A percentile compares a stretch with the other conserved stretches of the same genome.
Evolutionary conservation across 2,797 vertebrate genomes (phyloP).

Genomic region (Mionectes olivaceus): DNA sequence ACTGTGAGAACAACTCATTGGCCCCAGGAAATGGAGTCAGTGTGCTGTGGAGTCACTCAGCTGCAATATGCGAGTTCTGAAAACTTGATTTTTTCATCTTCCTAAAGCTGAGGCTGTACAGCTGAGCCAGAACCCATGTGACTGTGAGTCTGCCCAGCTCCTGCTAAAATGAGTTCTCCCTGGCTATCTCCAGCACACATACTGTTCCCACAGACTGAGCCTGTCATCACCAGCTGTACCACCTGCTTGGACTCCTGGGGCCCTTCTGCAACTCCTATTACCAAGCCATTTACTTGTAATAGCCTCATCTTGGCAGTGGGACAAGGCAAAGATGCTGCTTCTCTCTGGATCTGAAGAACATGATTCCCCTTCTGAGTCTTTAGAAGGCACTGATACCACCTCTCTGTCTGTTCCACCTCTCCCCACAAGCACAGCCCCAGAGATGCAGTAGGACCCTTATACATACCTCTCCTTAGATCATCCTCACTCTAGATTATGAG

Average conservation of each 20-base stretch:
- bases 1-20: background rate
- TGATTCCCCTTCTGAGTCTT: background rate
- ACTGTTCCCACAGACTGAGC: conserved; percentile 23
- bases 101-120: background rate
- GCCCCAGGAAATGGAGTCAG: background rate
- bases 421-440: background rate
- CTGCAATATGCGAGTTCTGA: background rate
- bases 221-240: conserved; percentile 50
- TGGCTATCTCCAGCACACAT: conserved; percentile 53
- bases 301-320: background rate
- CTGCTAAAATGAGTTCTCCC: conserved; percentile 50
- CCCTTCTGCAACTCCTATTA: conserved; percentile 29
- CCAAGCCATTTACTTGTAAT: background rate
- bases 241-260: conserved; percentile 28
- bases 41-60: background rate
- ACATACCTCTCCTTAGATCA: background rate
- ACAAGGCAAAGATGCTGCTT: background rate
- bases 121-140: conserved; percentile 46
- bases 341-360: background rate
- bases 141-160: conserved; percentile 15
- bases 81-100: background rate
- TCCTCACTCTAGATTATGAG: background rate
- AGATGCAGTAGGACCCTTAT: background rate
- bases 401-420: background rate
- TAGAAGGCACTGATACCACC: background rate